These are phyloP conservation scores for Himalopsyche tibetana DNA, from an alignment of 2,888 invertebrate genomes.

Conservation along the genomic window DNA sequence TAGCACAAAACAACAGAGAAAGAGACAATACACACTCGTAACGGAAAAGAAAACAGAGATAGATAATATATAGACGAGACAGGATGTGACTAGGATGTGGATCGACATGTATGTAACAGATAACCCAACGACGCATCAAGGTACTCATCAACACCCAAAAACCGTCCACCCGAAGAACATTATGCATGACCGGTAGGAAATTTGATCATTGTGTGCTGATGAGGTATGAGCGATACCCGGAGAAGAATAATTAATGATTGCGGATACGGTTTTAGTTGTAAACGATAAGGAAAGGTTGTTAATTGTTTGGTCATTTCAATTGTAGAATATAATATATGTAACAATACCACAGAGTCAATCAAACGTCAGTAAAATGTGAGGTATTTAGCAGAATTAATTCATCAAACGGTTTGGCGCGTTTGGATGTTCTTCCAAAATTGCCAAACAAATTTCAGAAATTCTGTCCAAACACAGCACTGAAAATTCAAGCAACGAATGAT, in stretches of 20 bases:
- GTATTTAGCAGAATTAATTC: neutral
- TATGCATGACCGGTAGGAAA: conserved; percentile 4
- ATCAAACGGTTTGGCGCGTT: neutral
- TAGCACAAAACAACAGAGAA: conserved; percentile 66
- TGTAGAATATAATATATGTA: conserved; percentile 36
- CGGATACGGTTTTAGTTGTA: conserved; percentile 37
- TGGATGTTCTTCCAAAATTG: neutral
- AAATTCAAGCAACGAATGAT: neutral
- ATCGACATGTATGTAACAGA: conserved; percentile 33
- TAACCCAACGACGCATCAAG: conserved; percentile 53
- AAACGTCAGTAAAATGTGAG: neutral
- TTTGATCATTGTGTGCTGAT: conserved; percentile 2
- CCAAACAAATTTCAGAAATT: neutral
- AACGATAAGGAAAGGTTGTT: conserved; percentile 31
- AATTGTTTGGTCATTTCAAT: conserved; percentile 28
- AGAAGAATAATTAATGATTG: conserved; percentile 65
- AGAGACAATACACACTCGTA: conserved; percentile 65
- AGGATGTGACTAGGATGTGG: conserved; percentile 46
- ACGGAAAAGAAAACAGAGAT: conserved; percentile 62
- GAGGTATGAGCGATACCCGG: conserved; percentile 64
- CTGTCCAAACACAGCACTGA: neutral
- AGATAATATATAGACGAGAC: conserved; percentile 50
- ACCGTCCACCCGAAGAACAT: neutral
- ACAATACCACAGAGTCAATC: neutral
- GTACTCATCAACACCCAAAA: conserved; percentile 1